Base-by-base conservation (phyloP, 1,140 invertebrate genomes). In the Ectropis grisescens region DNA sequence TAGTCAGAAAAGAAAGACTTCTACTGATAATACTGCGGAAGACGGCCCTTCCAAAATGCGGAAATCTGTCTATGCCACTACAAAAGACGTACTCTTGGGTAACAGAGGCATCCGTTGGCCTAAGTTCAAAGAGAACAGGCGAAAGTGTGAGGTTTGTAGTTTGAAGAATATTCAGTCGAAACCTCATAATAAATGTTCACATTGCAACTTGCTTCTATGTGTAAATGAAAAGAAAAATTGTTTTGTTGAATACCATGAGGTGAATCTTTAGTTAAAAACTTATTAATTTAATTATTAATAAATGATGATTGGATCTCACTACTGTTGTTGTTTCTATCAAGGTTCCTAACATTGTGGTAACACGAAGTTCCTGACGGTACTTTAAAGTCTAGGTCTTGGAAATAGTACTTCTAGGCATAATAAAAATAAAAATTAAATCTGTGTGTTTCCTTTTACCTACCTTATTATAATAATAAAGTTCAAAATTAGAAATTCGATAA, bases 31-130 rank as follows among this genome's bases (percentile, higher is more conserved):
- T 51, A 44, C 43, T 40, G 34, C 35, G 27, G 29, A 41, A 47
- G 37, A 2, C 23, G 39, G 42, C 37, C 47, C 47, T 44, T 49
- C 42, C 40, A 57, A 54, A 47, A 51, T 40, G 22, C 37, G 55
- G 33, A 48, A 51, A 43, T 41, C 47, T 47, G 48, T 54, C 13
- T 69, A 53, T 34, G 65, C 57, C 22, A 56, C 66, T 33, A 39
- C 55, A 29, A 54, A 55, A 43, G 57, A 62, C 41, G 50, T 74
- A 14, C 42, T 61, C 29, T 49, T 72, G 32, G 50, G 49, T 35
- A 72, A 72, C 41, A 53, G 53, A 48, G 55, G 64, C 23, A 46
- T 55, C 23, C 66, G 69, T 54, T 72, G 67, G 58, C 44, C 56
- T 33, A 49, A 38, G 11, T 75, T 64, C 44, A 33, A 38, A 44